A percentile compares a stretch with the other conserved stretches of the same genome.
phyloP scores from a whole-genome alignment of 2,113 vertebrate species.

The Lampris megalopsis region DNA sequence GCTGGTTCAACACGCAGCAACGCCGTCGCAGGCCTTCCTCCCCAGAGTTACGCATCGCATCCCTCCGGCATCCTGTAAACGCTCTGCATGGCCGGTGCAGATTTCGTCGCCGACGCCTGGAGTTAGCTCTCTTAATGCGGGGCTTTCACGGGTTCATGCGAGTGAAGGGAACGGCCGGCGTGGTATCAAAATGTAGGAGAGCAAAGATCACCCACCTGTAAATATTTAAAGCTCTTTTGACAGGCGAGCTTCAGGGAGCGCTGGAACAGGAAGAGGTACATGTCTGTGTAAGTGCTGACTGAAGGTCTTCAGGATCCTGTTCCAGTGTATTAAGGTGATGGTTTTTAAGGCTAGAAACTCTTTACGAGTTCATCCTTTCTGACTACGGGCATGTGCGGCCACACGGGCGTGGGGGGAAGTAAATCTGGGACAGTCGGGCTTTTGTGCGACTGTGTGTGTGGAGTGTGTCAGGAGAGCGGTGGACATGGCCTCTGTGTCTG shows the following conservation, averaged over 20 bases:
- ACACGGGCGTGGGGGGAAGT: not conserved
- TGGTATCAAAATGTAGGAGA: not conserved
- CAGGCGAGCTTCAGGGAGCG: not conserved
- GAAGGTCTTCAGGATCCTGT: not conserved
- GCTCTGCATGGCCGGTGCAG: not conserved
- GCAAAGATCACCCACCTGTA: no score
- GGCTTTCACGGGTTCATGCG: not conserved
- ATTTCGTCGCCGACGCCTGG: conserved; percentile 24
- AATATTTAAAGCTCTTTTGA: not conserved
- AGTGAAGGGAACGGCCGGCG: not conserved
- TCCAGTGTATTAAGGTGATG: not conserved
- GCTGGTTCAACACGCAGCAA: conserved; percentile 23
- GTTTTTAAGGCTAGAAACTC: not conserved
- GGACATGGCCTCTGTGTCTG: conserved; percentile 36
- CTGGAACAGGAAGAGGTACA: not conserved
- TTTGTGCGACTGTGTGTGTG: conserved; percentile 11
- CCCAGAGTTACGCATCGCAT: conserved; percentile 12
- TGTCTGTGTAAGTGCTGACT: not conserved
- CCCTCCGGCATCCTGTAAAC: not conserved
- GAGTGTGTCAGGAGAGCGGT: conserved; percentile 36
- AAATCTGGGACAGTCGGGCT: conserved; percentile 15
- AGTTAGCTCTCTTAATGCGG: conserved; percentile 5
- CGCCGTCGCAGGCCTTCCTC: conserved; percentile 17
- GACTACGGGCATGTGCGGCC: not conserved
- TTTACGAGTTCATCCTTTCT: not conserved